phyloP scores from a whole-genome alignment of 2,888 invertebrate species.

The Mellilla xanthometata region DNA sequence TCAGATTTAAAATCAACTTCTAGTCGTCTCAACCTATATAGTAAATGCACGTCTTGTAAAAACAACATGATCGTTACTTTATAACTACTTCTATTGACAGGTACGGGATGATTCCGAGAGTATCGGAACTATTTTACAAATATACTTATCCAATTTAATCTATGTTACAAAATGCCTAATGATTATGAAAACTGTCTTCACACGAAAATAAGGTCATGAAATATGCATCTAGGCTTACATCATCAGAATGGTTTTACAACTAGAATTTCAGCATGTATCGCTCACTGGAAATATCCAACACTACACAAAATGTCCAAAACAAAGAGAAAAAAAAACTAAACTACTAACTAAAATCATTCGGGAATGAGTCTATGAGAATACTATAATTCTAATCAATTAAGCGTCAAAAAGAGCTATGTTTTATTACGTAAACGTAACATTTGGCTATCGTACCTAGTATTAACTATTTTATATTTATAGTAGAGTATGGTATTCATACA shows the following conservation, averaged over 20 bases:
- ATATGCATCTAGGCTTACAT: conserved; percentile 16
- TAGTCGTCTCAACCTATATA: neutral
- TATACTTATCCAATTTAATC: conserved; percentile 6
- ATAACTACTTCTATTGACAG: conserved; percentile 28
- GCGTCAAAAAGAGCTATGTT: conserved; percentile 17
- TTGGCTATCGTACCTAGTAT: neutral
- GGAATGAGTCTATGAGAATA: conserved; percentile 54
- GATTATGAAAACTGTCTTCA: conserved; percentile 16
- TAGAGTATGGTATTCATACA: neutral
- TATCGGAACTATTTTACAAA: conserved; percentile 9
- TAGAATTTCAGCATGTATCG: conserved; percentile 46
- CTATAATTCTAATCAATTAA: conserved; percentile 32
- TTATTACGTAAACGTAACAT: too few species aligned
- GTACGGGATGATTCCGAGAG: conserved; percentile 22
- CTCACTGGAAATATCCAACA: conserved; percentile 44
- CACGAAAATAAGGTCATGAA: conserved; percentile 22
- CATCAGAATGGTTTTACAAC: conserved; percentile 42
- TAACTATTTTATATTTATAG: conserved; percentile 6
- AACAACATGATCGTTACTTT: conserved; percentile 7
- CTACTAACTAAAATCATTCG: conserved; percentile 52
- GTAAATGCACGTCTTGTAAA: conserved; percentile 12
- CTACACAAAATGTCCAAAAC: conserved; percentile 66
- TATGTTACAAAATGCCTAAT: conserved; percentile 24
- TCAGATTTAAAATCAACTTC: conserved; percentile 13
- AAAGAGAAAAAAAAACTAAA: conserved; percentile 50